These are phyloP conservation scores for Orchesella flavescens DNA, from an alignment of 2,888 invertebrate genomes.

Conservation along the genomic window DNA sequence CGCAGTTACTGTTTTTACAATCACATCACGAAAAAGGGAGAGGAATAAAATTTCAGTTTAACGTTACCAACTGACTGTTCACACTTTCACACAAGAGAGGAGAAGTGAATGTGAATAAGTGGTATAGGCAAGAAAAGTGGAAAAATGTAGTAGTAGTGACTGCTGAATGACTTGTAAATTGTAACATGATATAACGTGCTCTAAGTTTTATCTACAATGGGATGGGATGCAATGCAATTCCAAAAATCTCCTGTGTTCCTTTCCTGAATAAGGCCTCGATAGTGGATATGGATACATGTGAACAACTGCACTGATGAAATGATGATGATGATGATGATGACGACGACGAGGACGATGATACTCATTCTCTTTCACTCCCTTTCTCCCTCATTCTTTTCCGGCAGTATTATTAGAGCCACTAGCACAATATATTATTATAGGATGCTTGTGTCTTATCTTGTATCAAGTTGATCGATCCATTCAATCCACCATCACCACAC, in stretches of 20 bases:
- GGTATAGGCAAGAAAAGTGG: too few species aligned
- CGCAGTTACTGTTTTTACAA: not conserved
- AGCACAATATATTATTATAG: not conserved
- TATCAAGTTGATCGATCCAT: slow-evolving; percentile 60
- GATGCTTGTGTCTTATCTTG: slow-evolving; percentile 28
- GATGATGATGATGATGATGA: slow-evolving; percentile 29
- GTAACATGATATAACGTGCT: slow-evolving; percentile 1
- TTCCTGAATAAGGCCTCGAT: too few species aligned
- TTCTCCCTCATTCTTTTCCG: not conserved
- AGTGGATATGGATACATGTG: not conserved
- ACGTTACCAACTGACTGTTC: not conserved
- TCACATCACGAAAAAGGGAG: not conserved
- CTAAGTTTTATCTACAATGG: too few species aligned
- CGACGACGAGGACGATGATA: slow-evolving; percentile 18
- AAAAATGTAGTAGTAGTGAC: too few species aligned
- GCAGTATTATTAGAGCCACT: not conserved
- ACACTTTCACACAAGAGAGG: too few species aligned
- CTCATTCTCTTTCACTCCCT: slow-evolving; percentile 7
- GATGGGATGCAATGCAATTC: too few species aligned
- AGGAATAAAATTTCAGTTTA: not conserved
- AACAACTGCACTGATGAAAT: slow-evolving; percentile 1
- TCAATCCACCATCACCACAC: slow-evolving; percentile 31
- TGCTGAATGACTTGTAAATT: slow-evolving; percentile 1
- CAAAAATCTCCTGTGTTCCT: too few species aligned
- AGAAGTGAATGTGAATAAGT: too few species aligned